Evolutionary conservation across 2,888 invertebrate species (phyloP).

Genomic region (Andrena fulva): DNA sequence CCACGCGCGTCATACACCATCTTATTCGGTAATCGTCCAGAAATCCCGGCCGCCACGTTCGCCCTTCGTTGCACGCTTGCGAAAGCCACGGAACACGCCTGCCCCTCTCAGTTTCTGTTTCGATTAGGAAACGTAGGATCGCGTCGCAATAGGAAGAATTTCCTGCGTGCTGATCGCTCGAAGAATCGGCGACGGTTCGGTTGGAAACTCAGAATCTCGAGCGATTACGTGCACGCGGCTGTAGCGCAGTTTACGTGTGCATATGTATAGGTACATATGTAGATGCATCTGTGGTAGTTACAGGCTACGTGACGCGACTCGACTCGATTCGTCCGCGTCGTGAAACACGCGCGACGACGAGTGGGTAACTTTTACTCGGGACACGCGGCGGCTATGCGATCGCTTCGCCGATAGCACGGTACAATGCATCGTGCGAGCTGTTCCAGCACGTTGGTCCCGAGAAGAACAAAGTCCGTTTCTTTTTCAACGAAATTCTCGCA

Average conservation of each 20-base stretch:
- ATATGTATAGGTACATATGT: no score
- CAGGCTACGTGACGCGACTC: not conserved
- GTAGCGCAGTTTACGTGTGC: no score
- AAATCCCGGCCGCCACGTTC: not conserved
- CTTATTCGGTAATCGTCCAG: not conserved
- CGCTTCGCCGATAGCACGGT: constrained; percentile 36
- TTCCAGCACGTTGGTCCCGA: constrained; percentile 13
- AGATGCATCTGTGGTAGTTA: no score
- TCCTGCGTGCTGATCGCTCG: no score
- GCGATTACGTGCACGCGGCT: no score
- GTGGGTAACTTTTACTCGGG: constrained; percentile 55
- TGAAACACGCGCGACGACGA: constrained; percentile 43
- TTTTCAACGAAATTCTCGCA: not conserved
- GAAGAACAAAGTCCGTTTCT: constrained; percentile 5
- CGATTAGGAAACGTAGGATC: not conserved
- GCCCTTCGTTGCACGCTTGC: constrained; percentile 3
- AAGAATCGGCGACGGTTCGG: no score
- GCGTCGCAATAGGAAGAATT: not conserved
- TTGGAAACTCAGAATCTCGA: no score
- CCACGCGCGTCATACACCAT: not conserved
- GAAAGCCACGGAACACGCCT: not conserved
- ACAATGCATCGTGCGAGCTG: constrained; percentile 29
- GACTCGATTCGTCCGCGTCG: constrained; percentile 27
- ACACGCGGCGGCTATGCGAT: constrained; percentile 38
- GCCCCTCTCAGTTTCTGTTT: not conserved